phyloP scores from a whole-genome alignment of 2,797 vertebrate genomes.

The Lates japonicus region DNA sequence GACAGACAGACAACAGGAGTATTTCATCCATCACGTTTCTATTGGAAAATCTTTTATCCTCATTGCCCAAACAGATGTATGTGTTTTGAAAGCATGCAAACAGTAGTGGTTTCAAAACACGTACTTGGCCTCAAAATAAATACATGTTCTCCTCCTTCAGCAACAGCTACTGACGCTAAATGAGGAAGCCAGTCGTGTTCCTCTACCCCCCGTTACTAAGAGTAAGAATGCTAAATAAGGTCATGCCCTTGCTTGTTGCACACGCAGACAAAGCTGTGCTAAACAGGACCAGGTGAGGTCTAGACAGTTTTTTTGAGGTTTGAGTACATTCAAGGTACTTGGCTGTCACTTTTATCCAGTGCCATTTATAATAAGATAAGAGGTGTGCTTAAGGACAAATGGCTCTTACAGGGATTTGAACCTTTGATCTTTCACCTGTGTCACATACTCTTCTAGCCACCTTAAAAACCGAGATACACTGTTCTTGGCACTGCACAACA shows the following conservation, averaged over 20 bases:
- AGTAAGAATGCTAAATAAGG: constrained; percentile 40
- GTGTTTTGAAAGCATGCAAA: constrained; percentile 51
- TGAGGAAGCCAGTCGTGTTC: constrained; percentile 13
- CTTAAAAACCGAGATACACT: not conserved
- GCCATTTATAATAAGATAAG: constrained; percentile 23
- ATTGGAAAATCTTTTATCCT: constrained; percentile 13
- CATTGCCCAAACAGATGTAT: not conserved
- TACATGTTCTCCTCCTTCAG: constrained; percentile 32
- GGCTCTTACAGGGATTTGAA: not conserved
- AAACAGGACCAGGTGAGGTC: constrained; percentile 36
- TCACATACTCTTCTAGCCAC: not conserved
- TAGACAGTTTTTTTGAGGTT: constrained; percentile 10
- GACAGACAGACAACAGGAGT: constrained; percentile 22
- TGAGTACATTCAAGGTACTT: constrained; percentile 8
- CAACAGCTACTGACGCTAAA: constrained; percentile 26
- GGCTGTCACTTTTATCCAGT: constrained; percentile 27
- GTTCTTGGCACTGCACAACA: not conserved
- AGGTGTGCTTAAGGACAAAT: not conserved
- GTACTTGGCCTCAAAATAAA: constrained; percentile 42
- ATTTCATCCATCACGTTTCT: constrained; percentile 15
- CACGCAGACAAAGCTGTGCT: constrained; percentile 40
- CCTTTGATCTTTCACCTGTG: constrained; percentile 24
- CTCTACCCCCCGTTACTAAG: constrained; percentile 8
- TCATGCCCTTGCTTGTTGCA: constrained; percentile 46
- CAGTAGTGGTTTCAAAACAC: constrained; percentile 36